These are phyloP conservation scores for Stenopsyche tienmushanensis DNA, from an alignment of 1,140 invertebrate genomes.

Conservation along the genomic window DNA sequence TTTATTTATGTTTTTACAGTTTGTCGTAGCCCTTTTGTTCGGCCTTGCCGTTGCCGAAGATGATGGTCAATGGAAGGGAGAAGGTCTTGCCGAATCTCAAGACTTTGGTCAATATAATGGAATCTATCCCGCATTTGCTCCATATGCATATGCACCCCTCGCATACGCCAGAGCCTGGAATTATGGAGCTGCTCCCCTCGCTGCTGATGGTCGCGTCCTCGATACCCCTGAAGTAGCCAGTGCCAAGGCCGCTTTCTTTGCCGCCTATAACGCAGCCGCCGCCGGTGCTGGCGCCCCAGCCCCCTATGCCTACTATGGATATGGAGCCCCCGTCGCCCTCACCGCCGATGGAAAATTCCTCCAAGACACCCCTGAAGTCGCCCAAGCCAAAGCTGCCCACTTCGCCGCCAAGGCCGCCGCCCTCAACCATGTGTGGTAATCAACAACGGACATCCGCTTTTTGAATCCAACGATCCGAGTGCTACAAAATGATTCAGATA, in stretches of 20 bases:
- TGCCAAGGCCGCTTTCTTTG: slow-evolving; percentile 50
- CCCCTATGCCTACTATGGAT: neutral
- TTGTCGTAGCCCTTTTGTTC: slow-evolving; percentile 14
- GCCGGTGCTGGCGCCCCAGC: slow-evolving; percentile 48
- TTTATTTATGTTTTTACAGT: slow-evolving; percentile 1
- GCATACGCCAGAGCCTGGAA: slow-evolving; percentile 43
- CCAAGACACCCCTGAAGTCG: slow-evolving; percentile 22
- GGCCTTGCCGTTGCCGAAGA: slow-evolving; percentile 15
- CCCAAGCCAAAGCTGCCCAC: slow-evolving; percentile 19
- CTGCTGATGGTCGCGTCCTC: slow-evolving; percentile 53
- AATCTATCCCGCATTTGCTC: neutral
- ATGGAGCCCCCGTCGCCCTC: slow-evolving; percentile 1
- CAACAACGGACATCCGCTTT: too few species aligned
- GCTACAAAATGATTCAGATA: too few species aligned
- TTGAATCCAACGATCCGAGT: too few species aligned
- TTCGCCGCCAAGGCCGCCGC: slow-evolving; percentile 18
- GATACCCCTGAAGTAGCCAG: slow-evolving; percentile 53
- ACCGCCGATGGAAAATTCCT: slow-evolving; percentile 19
- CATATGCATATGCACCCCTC: neutral
- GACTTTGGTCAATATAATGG: slow-evolving; percentile 25
- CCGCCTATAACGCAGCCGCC: slow-evolving; percentile 52
- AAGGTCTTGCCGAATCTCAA: slow-evolving; percentile 36
- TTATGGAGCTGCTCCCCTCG: slow-evolving; percentile 37
- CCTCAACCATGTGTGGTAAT: neutral
- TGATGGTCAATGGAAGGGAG: slow-evolving; percentile 35